Evolutionary conservation across 2,888 invertebrate genomes (phyloP).

Genomic region (Cataglyphis rosenhaueri): DNA sequence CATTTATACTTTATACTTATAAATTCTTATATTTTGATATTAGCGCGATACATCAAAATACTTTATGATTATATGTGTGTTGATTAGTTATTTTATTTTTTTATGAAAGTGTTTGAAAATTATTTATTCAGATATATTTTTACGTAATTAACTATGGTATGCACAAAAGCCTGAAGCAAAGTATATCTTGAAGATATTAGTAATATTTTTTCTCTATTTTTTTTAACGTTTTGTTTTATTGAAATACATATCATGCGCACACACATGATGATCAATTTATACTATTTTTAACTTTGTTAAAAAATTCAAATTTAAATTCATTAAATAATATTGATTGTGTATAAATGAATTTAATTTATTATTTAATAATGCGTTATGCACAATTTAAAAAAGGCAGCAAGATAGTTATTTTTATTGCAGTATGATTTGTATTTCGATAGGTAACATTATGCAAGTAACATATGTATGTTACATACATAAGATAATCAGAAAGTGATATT

Average conservation of each 20-base stretch:
- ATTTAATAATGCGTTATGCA: neutral
- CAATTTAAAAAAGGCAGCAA: neutral
- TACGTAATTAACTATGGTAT: neutral
- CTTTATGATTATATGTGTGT: neutral
- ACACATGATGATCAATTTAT: neutral
- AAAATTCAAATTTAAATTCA: neutral
- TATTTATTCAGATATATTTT: constrained; percentile 26
- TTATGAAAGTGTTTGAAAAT: neutral
- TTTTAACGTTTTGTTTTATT: neutral
- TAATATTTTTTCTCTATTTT: neutral
- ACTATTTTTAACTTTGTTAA: neutral
- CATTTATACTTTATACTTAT: neutral
- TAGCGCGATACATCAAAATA: neutral
- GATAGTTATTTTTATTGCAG: neutral
- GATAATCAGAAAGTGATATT: constrained; percentile 29
- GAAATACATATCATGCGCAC: neutral
- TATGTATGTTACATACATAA: constrained; percentile 8
- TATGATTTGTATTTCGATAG: neutral
- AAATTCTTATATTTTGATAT: constrained; percentile 1
- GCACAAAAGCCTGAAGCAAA: neutral
- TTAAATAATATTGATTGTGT: neutral
- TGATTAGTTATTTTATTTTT: constrained; percentile 1
- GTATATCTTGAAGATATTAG: constrained; percentile 20
- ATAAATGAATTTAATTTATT: neutral
- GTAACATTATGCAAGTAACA: neutral